Evolutionary conservation across 2,797 vertebrate genomes (phyloP), one percentile per base, ranked within the genome.

Genomic region (Furcifer pardalis): DNA sequence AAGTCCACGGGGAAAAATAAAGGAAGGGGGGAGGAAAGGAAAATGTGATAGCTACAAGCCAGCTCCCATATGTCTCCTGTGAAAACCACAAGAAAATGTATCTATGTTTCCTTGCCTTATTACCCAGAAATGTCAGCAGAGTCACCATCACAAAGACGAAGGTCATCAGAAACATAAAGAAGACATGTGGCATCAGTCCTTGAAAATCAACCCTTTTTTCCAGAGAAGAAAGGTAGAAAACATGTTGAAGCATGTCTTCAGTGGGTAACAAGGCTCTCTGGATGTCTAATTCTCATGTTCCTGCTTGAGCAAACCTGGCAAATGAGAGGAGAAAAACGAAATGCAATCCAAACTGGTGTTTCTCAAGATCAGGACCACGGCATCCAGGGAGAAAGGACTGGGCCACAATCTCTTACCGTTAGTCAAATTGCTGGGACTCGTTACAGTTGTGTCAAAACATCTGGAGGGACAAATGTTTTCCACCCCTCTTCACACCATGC

Each of bases 51-150:
- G 49, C 44, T 77, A 87, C 87, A 73, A n/a, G 82, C 79, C 42
- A 75, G 75, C 62, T 88, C 63, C 77, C 35, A n/a, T 1, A 59
- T 10, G 65, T 81, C 89, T 90, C 77, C 79, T 2, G n/a, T 82
- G 74, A 86, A 91, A 89, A 68, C 78, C 72, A 81, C 40, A 76
- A 49, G 79, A 69, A 81, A 84, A 59, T 35, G 82, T 75, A 84
- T 86, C 86, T 63, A 49, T 40, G 68, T 78, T 65, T 87, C 73
- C 81, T 82, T 83, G 87, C 37, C 82, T 72, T 12, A 49, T 84
- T 81, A 71, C 10, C 72, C 69, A 84, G 86, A 91, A 81, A 87
- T 84, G 27, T 87, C 87, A 93, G 79, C 84, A 19, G 49, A 88
- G 25, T 88, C 71, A 84, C 7, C 72, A 30, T 88, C 27, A 63